phyloP scores from a whole-genome alignment of 2,797 vertebrate genomes.

The Sandelia bainsii region DNA sequence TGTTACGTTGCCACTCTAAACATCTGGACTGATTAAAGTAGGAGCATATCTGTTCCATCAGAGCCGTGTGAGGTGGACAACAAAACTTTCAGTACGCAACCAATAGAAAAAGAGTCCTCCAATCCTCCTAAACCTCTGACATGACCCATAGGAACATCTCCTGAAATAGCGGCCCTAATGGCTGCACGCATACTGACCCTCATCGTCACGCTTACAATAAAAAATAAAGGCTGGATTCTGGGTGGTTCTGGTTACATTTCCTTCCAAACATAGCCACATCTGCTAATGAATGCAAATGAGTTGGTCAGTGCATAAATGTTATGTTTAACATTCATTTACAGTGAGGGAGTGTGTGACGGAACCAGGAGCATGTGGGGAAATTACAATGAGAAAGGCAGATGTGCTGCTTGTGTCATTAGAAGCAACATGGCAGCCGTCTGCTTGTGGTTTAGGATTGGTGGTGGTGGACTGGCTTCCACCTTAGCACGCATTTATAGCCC shows the following conservation, averaged over 20 bases:
- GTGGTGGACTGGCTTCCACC: constrained; percentile 18
- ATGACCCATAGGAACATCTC: too few species aligned
- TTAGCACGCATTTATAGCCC: constrained; percentile 27
- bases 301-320: not conserved
- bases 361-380: not conserved
- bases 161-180: too few species aligned
- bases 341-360: not conserved
- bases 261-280: not conserved
- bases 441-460: constrained; percentile 15
- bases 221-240: not conserved
- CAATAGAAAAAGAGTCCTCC: too few species aligned
- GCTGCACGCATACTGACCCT: not conserved
- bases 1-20: too few species aligned
- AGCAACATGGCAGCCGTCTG: constrained; percentile 33
- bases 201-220: not conserved
- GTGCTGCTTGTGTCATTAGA: not conserved
- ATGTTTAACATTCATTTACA: not conserved
- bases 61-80: too few species aligned
- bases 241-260: not conserved
- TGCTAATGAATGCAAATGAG: not conserved
- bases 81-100: too few species aligned
- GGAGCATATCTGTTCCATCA: too few species aligned
- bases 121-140: too few species aligned
- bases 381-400: not conserved
- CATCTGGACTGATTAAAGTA: too few species aligned